Evolutionary conservation across 92 coral and sea anemone genomes (phyloP), one percentile per base, ranked within the genome.

Genomic region (Scolanthus callimorphus): DNA sequence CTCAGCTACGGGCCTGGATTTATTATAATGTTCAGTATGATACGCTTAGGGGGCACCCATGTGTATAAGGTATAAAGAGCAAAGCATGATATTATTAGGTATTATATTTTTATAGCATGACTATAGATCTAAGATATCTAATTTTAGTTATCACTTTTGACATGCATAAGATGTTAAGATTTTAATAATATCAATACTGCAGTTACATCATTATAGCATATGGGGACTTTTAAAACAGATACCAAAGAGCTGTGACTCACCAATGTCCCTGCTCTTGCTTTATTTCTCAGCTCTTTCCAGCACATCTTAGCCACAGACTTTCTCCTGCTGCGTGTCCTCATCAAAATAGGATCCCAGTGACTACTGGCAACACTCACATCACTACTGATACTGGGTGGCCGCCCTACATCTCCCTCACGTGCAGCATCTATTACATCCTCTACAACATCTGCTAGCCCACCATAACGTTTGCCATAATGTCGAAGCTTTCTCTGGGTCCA

Each of bases 301-400:
- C 97, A 96, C 95, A 94, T 81, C 11, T 68, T 55, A 17, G 99
- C 99, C 25, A 94, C 99, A 37, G 99, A 94, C 75, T 94, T 66
- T 24, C 91, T 80, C 28, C 99, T 79, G 57, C 99, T 94, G 23
- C 70, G 49, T 2, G 95, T 74, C 20, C 99, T 86, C 17, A 78
- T 69, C 4, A 88, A 62, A n/a, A 77, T 61, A 11, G 96, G 96
- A 54, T 84, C 94, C 44, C 51, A 26, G 2, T 39, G 82, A 3
- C 79, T 60, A 47, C 88, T 77, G 26, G 76, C 65, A 2, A 63
- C 62, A 59, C 96, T 83, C 52, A 79, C 77, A 17, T 65, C 43
- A 29, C 96, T 88, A 26, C 75, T 73, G 30, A 65, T 69, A 22
- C 70, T 71, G 22, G 65, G 43, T 6, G 45, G 43, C 20, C 75